Percentiles rank a stretch among this genome's conserved stretches.
These are phyloP conservation scores for Cryptocephalus moraei DNA, from an alignment of 2,888 invertebrate species.

Conservation along the genomic window DNA sequence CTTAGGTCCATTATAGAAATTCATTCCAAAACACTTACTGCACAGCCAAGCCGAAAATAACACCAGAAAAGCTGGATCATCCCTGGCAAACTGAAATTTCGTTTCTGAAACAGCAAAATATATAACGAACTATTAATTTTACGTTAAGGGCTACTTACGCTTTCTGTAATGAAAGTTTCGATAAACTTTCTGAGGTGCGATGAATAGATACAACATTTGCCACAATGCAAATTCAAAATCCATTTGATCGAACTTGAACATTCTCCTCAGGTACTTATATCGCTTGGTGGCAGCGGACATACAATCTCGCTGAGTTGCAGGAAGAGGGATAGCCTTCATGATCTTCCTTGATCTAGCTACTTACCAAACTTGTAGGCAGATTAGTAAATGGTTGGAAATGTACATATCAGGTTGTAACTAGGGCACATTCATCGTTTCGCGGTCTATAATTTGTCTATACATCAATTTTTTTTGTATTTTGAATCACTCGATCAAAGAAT, in stretches of 20 bases:
- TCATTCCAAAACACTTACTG: neutral
- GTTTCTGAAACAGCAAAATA: constrained; percentile 56
- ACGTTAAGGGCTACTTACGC: constrained; percentile 79
- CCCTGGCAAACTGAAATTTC: constrained; percentile 96
- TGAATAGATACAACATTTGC: constrained; percentile 96
- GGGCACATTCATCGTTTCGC: too few relatives aligned
- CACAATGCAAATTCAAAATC: constrained; percentile 99
- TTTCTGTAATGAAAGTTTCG: constrained; percentile 96
- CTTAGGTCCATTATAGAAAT: too few relatives aligned
- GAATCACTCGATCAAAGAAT: too few relatives aligned
- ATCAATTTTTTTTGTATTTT: too few relatives aligned
- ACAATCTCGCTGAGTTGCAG: constrained; percentile 59
- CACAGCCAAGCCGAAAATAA: constrained; percentile 50
- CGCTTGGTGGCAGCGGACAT: constrained; percentile 81
- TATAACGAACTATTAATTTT: constrained; percentile 38
- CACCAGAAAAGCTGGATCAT: constrained; percentile 97
- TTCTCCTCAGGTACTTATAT: constrained; percentile 72
- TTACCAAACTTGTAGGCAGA: too few relatives aligned
- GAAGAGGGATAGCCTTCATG: constrained; percentile 33
- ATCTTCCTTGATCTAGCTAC: neutral
- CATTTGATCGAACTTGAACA: constrained; percentile 93
- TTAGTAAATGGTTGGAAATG: too few relatives aligned
- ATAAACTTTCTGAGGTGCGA: constrained; percentile 90
- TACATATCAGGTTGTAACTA: too few relatives aligned
- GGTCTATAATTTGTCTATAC: too few relatives aligned